Evolutionary conservation across 2,888 invertebrate species (phyloP).

Genomic region (Amblyjoppa fuscipennis): DNA sequence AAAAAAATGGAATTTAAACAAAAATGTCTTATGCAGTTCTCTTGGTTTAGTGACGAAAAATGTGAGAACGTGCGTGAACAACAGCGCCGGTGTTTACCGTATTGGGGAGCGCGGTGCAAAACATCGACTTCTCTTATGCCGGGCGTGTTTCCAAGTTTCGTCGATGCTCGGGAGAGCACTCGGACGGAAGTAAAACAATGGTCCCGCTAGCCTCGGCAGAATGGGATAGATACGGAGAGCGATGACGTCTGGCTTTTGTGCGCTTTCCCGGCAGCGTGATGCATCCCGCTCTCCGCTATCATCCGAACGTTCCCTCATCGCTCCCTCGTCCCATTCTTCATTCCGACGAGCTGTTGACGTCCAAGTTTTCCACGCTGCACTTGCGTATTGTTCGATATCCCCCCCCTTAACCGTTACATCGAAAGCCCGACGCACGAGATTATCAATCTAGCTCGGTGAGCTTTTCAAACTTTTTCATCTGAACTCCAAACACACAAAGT

Average conservation of each 20-base stretch:
- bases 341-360: slow-evolving; percentile 58
- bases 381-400: slow-evolving; percentile 55
- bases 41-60: neutral
- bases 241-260: slow-evolving; percentile 59
- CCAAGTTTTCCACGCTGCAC: slow-evolving; percentile 55
- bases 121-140: slow-evolving; percentile 41
- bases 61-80: neutral
- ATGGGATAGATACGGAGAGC: slow-evolving; percentile 18
- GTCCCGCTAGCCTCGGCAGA: slow-evolving; percentile 15
- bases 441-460: slow-evolving; percentile 12
- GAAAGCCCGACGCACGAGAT: slow-evolving; percentile 45
- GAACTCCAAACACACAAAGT: slow-evolving; percentile 10
- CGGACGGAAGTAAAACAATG: slow-evolving; percentile 66
- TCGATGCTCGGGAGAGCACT: slow-evolving; percentile 51
- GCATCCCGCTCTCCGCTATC: slow-evolving; percentile 38
- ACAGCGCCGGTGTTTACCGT: neutral
- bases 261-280: slow-evolving; percentile 42
- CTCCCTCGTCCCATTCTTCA: slow-evolving; percentile 51
- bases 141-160: slow-evolving; percentile 44
- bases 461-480: slow-evolving; percentile 51
- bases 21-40: neutral
- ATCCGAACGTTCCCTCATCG: slow-evolving; percentile 40
- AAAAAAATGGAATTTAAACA: neutral
- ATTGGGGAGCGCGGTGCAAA: neutral
- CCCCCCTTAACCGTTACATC: neutral